Conservation (phyloP, 2,888 invertebrate species). For the Lasioglossum pauxillum region DNA sequence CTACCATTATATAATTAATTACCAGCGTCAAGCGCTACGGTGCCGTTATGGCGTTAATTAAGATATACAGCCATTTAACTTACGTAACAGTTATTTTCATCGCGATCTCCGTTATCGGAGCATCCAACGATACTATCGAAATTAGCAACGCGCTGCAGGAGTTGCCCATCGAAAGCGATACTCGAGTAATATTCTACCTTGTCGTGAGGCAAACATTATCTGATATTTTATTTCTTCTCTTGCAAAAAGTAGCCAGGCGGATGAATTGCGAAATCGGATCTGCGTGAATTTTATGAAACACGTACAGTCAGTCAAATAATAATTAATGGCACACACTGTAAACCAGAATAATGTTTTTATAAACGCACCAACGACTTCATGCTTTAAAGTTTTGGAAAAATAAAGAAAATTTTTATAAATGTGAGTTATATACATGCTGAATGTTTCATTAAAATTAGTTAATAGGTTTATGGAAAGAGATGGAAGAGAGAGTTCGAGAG, state of each 20-base stretch:
- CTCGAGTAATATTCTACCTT: not conserved
- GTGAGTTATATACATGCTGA: too few species aligned
- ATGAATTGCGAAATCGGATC: too few species aligned
- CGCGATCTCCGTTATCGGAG: conserved; percentile 31
- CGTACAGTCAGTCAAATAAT: not conserved
- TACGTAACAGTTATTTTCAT: conserved; percentile 38
- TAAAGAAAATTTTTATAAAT: not conserved
- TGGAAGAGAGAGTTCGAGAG: not conserved
- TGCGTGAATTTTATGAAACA: too few species aligned
- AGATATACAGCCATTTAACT: conserved; percentile 25
- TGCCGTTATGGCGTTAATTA: conserved; percentile 35
- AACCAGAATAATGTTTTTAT: not conserved
- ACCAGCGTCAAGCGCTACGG: not conserved
- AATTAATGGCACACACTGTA: not conserved
- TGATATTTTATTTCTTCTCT: not conserved
- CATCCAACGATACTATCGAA: not conserved
- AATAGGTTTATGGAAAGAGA: not conserved
- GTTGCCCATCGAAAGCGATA: not conserved
- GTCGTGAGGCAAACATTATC: not conserved
- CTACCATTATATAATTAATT: conserved; percentile 43
- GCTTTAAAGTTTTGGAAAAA: not conserved
- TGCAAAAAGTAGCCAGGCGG: too few species aligned
- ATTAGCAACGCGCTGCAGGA: not conserved
- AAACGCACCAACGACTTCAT: not conserved
- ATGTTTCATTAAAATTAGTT: too few species aligned